phyloP scores from a whole-genome alignment of 2,888 invertebrate genomes.

The Noctuana brunneofusca region DNA sequence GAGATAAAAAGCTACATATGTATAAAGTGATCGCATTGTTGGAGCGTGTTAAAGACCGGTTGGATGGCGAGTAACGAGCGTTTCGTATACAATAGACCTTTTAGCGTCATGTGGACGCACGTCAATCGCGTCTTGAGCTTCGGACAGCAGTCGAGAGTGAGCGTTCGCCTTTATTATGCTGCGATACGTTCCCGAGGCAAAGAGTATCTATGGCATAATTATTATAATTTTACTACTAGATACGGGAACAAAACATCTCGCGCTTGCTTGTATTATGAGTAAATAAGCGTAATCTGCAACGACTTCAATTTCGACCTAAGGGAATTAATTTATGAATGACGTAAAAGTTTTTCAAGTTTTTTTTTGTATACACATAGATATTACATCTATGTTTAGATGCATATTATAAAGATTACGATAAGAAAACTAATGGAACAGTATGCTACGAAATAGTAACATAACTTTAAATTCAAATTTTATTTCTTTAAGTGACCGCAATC shows the following conservation, averaged over 20 bases:
- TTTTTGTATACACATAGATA: too few species aligned
- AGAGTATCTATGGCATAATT: slow-evolving; percentile 41
- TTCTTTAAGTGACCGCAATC: neutral
- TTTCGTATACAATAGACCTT: slow-evolving; percentile 82
- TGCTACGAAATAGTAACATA: too few species aligned
- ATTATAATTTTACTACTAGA: slow-evolving; percentile 39
- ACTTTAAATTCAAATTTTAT: too few species aligned
- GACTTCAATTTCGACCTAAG: neutral
- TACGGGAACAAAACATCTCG: slow-evolving; percentile 9
- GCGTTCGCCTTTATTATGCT: slow-evolving; percentile 64
- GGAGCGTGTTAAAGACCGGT: slow-evolving; percentile 80
- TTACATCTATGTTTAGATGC: too few species aligned
- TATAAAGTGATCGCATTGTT: slow-evolving; percentile 80
- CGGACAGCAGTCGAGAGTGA: slow-evolving; percentile 54
- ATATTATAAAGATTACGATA: too few species aligned
- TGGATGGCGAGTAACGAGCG: slow-evolving; percentile 73
- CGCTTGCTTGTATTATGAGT: slow-evolving; percentile 13
- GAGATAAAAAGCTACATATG: slow-evolving; percentile 64
- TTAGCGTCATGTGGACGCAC: slow-evolving; percentile 77
- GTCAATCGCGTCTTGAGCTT: slow-evolving; percentile 71
- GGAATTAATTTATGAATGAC: neutral
- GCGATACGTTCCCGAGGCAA: slow-evolving; percentile 42
- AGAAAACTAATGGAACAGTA: too few species aligned
- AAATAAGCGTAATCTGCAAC: neutral
- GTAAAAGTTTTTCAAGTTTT: neutral